A percentile compares a stretch with the other conserved stretches of the same genome.
Conservation (phyloP, 2,888 invertebrate species). For the Trachelus troglodyta region DNA sequence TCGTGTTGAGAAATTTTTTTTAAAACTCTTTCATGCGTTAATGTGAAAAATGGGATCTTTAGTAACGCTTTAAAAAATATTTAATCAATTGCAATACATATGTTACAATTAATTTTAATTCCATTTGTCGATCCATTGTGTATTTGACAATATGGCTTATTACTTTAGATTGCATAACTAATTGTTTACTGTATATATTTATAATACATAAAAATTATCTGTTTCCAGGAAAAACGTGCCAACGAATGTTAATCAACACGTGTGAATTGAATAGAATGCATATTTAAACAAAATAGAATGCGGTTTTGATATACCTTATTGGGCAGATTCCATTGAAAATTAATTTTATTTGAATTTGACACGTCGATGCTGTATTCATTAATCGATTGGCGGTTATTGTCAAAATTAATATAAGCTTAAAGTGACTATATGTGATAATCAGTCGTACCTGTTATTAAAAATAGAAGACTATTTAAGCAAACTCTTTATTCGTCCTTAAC, state of each 20-base stretch:
- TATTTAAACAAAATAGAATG: no score
- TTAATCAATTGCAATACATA: not conserved
- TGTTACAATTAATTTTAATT: not conserved
- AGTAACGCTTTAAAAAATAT: not conserved
- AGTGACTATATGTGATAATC: no score
- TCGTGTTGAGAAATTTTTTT: not conserved
- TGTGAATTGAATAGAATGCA: not conserved
- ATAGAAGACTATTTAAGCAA: no score
- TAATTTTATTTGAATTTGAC: no score
- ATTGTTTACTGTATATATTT: not conserved
- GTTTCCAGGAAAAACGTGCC: not conserved
- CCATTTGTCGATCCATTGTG: not conserved
- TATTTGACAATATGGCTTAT: not conserved
- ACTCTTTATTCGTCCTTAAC: no score
- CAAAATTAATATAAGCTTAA: no score
- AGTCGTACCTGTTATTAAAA: no score
- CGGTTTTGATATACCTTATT: no score
- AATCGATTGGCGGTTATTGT: no score
- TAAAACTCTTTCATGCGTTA: not conserved
- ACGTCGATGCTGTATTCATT: no score
- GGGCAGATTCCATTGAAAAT: no score
- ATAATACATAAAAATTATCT: not conserved
- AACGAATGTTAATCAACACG: not conserved
- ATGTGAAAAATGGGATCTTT: not conserved
- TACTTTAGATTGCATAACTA: not conserved